Conservation (phyloP, 2,888 invertebrate species). For the Suillia variegata region DNA sequence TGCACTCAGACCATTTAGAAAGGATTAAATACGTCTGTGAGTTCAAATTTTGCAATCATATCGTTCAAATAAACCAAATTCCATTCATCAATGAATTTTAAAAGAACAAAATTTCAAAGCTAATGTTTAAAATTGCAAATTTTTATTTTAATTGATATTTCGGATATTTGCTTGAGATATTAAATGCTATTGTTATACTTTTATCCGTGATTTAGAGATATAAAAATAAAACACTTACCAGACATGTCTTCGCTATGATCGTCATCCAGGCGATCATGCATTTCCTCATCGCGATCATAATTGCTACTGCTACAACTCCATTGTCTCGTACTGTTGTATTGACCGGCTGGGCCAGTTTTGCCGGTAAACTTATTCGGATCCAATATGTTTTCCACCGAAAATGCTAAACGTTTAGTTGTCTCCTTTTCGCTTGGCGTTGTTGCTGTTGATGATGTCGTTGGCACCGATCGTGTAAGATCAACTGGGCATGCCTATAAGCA, state of each 20-base stretch:
- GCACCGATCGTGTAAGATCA: slow-evolving; percentile 59
- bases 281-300: slow-evolving; percentile 61
- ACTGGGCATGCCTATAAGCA: slow-evolving; percentile 57
- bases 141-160: neutral
- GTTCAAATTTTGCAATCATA: neutral
- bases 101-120: neutral
- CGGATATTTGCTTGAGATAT: neutral
- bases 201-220: no score
- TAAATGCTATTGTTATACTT: neutral
- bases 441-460: slow-evolving; percentile 46
- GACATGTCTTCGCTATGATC: slow-evolving; percentile 63
- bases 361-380: slow-evolving; percentile 92
- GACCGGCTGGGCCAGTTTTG: slow-evolving; percentile 49
- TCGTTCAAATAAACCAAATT: neutral
- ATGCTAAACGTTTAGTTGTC: slow-evolving; percentile 70
- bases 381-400: slow-evolving; percentile 88
- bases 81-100: no score
- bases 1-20: slow-evolving; percentile 1
- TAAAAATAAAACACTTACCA: slow-evolving; percentile 65
- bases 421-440: slow-evolving; percentile 57
- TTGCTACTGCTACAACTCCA: slow-evolving; percentile 60
- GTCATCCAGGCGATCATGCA: slow-evolving; percentile 59
- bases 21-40: slow-evolving; percentile 7
- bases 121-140: neutral
- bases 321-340: slow-evolving; percentile 55